Evolutionary conservation across 2,113 vertebrate species (phyloP), one percentile per base, ranked within the genome.

Genomic region (Phainopepla nitens): DNA sequence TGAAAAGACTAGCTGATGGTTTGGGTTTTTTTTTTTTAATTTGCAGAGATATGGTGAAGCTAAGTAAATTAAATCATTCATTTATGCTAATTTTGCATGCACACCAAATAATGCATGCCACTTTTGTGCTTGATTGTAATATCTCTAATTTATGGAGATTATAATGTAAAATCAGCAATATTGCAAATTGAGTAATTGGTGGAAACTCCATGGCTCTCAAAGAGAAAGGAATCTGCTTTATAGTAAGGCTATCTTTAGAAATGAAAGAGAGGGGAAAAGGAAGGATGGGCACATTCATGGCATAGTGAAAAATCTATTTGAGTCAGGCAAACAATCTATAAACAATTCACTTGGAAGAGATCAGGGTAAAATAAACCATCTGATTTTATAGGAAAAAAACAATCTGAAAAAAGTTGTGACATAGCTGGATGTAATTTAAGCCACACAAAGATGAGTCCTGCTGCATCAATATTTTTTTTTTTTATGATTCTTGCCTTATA

Each of bases 31-130:
- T 94, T 68, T 90, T 79, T 94, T 68, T 90, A 78, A 90, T 86
- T 90, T 95, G 47, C 44, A 47, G 56, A 81, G 66, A 54, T 88
- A 76, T 12, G 15, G 51, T 86, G 28, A 76, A 80, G 45, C 71
- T 88, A 85, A 93, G 71, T 89, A 90, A 92, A 93, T 92, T 65
- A 90, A 93, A 90, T 77, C 0, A 90, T 54, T 88, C 42, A 35
- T 82, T 93, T 90, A 77, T 77, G 76, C 29, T 90, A 81, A 84
- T 84, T 89, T 90, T 41, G 78, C 16, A 35, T 66, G 72, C 69
- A 60, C n/a, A 70, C 36, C 62, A 95, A 92, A 94, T 89, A 89
- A 83, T 28, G 41, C 69, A 19, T 71, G 56, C 36, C 14, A 17
- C 51, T 92, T 94, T 61, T 51, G 27, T 87, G 60, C 53, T 87